A percentile compares a stretch with the other conserved stretches of the same genome.
Evolutionary conservation across 2,113 vertebrate genomes (phyloP).

Genomic region (Mustelus asterias): DNA sequence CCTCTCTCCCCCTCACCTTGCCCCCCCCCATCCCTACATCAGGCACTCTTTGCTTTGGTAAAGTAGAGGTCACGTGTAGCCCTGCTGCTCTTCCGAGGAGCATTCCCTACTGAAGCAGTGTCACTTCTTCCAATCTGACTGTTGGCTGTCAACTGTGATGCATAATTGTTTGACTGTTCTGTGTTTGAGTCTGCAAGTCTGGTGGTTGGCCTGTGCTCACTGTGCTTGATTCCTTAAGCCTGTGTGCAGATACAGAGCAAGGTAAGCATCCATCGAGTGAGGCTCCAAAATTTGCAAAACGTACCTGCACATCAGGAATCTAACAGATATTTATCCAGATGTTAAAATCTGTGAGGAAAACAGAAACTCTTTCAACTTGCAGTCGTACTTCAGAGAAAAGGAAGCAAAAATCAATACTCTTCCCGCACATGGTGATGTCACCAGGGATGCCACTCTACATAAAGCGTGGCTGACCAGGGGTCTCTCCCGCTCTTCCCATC

Average conservation of each 20-base stretch:
- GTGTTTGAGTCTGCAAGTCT: background rate
- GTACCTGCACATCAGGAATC: background rate
- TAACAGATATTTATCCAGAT: background rate
- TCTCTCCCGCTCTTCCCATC: too few relatives aligned
- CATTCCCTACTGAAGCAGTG: background rate
- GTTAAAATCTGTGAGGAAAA: background rate
- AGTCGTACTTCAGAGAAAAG: background rate
- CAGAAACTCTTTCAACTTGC: background rate
- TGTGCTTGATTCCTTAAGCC: background rate
- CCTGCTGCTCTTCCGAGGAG: too few relatives aligned
- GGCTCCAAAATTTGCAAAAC: background rate
- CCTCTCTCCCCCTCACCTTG: too few relatives aligned
- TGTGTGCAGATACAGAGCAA: background rate
- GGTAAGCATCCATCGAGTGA: background rate
- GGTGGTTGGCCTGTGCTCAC: background rate
- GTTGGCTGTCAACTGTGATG: background rate
- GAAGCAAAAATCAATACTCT: too few relatives aligned
- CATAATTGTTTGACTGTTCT: background rate
- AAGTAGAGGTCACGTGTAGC: background rate
- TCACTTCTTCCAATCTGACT: background rate
- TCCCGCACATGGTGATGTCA: too few relatives aligned
- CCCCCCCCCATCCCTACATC: background rate
- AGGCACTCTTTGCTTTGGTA: background rate
- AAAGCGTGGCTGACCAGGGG: too few relatives aligned
- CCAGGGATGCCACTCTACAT: too few relatives aligned